Evolutionary conservation across 2,113 vertebrate species (phyloP), one percentile per base, ranked within the genome.

Genomic region (Gallinago media): DNA sequence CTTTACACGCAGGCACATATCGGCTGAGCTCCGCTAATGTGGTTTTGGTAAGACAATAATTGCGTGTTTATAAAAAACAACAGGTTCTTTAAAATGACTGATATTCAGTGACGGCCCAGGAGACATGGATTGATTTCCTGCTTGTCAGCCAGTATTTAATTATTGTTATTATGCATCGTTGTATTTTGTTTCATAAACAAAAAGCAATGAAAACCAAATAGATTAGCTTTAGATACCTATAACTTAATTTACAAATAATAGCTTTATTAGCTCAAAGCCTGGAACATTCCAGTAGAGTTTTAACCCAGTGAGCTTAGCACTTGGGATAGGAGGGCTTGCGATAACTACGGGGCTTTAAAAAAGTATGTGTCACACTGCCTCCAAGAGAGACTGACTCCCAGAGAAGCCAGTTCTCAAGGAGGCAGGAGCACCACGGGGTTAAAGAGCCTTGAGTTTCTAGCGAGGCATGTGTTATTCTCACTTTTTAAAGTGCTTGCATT

Each of bases 121-220:
- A 82, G 80, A 63, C 47, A 12, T 1, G 50, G 75, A 74, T 94
- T 32, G 55, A 80, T 94, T 96, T 95, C 65, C 76, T 65, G 54
- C 38, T 82, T 1, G 0, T 62, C 42, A 55, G 34, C 70, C 13
- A 42, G 47, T 22, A 10, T 78, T 71, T 77, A 61, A 88, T 97
- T 78, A 85, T 71, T 75, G 77, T 71, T 75, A 36, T 88, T 82
- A 79, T 66, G 31, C 36, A 86, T 58, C 36, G 4, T 2, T 5
- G 18, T 94, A 72, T 94, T 75, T 87, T 46, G 21, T 96, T 96
- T 94, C 91, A 75, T 65, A 73, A 89, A 84, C 61, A 89, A 79
- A 89, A 88, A 55, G 34, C 14, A 46, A 74, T 29, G 56, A 88
- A 93, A 85, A 72, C 27, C 74, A n/a, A 63, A 59, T 55, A 92